phyloP scores from a whole-genome alignment of 2,113 vertebrate genomes.

The Pao palembangensis region DNA sequence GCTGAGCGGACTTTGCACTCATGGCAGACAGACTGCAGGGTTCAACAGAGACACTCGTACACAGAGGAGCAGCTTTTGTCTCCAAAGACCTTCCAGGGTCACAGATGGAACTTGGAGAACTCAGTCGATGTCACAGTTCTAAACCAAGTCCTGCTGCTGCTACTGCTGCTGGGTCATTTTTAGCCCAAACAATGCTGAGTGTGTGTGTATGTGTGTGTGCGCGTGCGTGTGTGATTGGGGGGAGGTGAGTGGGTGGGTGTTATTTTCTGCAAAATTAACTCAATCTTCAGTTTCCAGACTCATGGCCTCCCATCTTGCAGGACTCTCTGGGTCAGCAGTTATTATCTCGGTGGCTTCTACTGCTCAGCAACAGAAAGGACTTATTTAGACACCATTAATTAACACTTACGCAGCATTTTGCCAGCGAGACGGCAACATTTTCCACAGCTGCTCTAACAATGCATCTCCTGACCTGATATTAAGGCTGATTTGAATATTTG shows the following conservation, averaged over 20 bases:
- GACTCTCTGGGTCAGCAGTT: constrained; percentile 33
- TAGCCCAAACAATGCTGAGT: constrained; percentile 19
- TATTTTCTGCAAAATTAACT: constrained; percentile 48
- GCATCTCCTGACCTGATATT: no score
- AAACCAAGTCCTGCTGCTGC: constrained; percentile 42
- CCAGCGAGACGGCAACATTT: background rate
- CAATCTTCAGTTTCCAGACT: constrained; percentile 39
- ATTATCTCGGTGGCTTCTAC: constrained; percentile 35
- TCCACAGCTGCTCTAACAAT: no score
- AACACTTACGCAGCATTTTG: constrained; percentile 26
- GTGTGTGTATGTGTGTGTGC: constrained; percentile 13
- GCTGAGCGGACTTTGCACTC: no score
- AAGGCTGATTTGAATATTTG: no score
- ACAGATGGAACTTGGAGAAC: background rate
- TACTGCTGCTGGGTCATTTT: constrained; percentile 27
- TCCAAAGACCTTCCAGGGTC: constrained; percentile 37
- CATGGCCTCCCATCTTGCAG: constrained; percentile 48
- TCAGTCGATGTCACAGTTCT: constrained; percentile 20
- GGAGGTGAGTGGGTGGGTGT: no score
- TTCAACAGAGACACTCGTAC: constrained; percentile 7
- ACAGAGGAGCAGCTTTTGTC: constrained; percentile 8
- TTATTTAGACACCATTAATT: constrained; percentile 26
- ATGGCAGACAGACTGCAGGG: background rate
- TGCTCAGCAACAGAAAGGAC: constrained; percentile 3
- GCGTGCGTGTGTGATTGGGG: background rate